phyloP scores from a whole-genome alignment of 2,888 invertebrate genomes.

The Himalopsyche tibetana region DNA sequence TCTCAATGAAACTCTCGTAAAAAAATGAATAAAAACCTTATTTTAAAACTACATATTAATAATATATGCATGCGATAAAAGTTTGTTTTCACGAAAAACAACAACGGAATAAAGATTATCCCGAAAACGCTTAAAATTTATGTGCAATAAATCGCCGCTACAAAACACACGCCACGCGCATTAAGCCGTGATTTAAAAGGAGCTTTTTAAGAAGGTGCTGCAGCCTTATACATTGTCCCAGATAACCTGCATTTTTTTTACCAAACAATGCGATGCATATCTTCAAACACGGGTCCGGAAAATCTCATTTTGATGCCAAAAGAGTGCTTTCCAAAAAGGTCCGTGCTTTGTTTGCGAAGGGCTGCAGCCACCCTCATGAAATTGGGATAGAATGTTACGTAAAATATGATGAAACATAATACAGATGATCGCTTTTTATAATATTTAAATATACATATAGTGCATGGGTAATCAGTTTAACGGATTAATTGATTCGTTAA shows the following conservation, averaged over 20 bases:
- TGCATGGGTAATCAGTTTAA: no score
- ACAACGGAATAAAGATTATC: background rate
- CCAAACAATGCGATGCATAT: background rate
- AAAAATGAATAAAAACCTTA: background rate
- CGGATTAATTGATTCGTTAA: no score
- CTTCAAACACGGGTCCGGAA: background rate
- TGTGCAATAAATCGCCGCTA: conserved; percentile 3
- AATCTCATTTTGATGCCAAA: conserved; percentile 9
- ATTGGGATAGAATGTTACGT: background rate
- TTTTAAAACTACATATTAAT: background rate
- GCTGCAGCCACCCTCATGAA: background rate
- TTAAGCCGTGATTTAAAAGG: background rate
- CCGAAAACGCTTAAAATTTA: background rate
- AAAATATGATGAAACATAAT: background rate
- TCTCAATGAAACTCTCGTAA: no score
- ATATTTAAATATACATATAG: no score
- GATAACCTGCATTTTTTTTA: background rate
- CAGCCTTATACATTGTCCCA: background rate
- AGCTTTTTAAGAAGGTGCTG: background rate
- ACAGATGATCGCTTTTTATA: background rate
- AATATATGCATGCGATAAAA: background rate
- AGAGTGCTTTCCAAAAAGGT: background rate
- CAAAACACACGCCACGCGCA: background rate
- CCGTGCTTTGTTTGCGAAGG: background rate
- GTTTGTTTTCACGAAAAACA: conserved; percentile 1